A percentile compares a stretch with the other conserved stretches of the same genome.
These are phyloP conservation scores for Petrocephalus zakoni DNA, from an alignment of 2,113 vertebrate species.

Conservation along the genomic window DNA sequence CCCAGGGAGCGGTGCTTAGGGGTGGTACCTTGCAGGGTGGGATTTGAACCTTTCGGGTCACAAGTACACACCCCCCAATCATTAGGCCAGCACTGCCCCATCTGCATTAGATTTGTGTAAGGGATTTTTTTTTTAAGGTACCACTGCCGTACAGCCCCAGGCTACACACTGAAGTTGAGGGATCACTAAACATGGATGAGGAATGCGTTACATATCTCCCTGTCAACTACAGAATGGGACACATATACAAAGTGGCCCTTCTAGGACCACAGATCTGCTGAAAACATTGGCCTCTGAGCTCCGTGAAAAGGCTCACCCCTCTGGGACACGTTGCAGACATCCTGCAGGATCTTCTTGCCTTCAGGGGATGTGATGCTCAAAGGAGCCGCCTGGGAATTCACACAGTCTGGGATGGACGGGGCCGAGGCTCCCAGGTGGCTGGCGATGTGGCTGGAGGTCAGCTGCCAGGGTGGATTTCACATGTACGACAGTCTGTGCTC, in stretches of 20 bases:
- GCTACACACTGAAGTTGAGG: background rate
- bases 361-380: constrained; percentile 54
- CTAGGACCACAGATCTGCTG: background rate
- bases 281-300: background rate
- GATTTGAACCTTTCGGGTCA: too few species aligned
- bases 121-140: background rate
- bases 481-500: background rate
- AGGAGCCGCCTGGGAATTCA: constrained; percentile 52
- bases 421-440: constrained; percentile 60
- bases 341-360: constrained; percentile 65
- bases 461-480: background rate
- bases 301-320: constrained; percentile 55
- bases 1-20: too few species aligned
- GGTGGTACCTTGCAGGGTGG: too few species aligned
- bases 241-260: background rate
- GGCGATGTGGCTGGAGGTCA: constrained; percentile 37
- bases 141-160: background rate
- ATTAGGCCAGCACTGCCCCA: too few species aligned
- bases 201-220: background rate
- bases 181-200: background rate
- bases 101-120: background rate
- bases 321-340: constrained; percentile 68
- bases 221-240: background rate
- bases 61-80: too few species aligned
- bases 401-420: constrained; percentile 69